Base-by-base conservation (phyloP, 2,113 vertebrate genomes). In the Podarcis raffonei region DNA sequence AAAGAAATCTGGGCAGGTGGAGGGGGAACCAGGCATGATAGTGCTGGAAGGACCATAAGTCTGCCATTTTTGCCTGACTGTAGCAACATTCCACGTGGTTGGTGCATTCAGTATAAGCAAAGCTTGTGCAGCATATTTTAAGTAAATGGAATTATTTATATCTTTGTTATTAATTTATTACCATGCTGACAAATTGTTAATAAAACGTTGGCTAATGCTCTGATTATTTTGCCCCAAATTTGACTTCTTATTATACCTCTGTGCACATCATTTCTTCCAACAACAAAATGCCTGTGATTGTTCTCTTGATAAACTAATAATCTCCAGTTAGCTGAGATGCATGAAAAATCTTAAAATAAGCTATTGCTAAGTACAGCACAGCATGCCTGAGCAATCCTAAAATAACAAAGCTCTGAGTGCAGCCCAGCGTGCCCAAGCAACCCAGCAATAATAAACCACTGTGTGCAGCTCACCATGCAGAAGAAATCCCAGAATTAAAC, bases 321-420 rank as follows among this genome's bases (percentile, higher is more conserved):
- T 93, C 94, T 94, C 65, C 90, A 91, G 92, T 81, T 20, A 88
- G 92, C 91, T 83, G 92, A 92, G 79, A 89, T 94, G 83, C 90
- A 92, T 91, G 93, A 93, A 92, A 94, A 94, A 87, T 90, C 79
- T 82, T 92, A 93, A 94, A 95, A 91, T 2, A 94, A 79, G 69
- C 89, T 89, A 90, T 89, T 79, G 16, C 76, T 86, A 89, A 90
- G 90, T 89, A 92, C 76, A 89, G 91, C 92, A 89, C 92, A 92
- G 93, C 94, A 89, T 83, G 81, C 89, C 48, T 72, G 80, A 90
- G 48, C 81, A 90, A 84, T 78, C 81, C 85, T 83, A 69, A 86
- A 90, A 42, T 90, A 83, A 76, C 65, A 78, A 87, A 83, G 79
- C 48, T 65, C 25, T 35, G 85, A 87, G 65, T 87, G 22, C 74